Base-by-base conservation (phyloP, 2,113 vertebrate genomes). In the Chloropsis hardwickii region DNA sequence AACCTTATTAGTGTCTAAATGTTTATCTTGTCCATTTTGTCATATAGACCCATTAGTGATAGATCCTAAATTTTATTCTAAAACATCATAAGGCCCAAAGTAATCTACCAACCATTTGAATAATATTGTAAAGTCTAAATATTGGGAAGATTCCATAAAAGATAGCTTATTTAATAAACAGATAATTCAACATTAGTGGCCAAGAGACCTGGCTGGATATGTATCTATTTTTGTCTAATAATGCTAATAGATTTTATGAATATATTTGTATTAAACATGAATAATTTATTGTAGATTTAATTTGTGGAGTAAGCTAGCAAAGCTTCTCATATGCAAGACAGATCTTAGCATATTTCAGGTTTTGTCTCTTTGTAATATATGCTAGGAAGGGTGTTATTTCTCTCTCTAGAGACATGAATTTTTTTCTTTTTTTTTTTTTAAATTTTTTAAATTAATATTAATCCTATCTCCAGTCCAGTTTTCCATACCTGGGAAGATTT, bases 51-150 rank as follows among this genome's bases (percentile, higher is more conserved):
- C 37, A 40, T 77, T 67, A 84, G 20, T 56, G n/a, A 73, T 44
- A 62, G 25, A 56, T 71, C 19, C 19, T 82, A 78, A 87, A 69
- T 80, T 80, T 90, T 82, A 51, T 89, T 79, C 20, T 89, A 60
- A 89, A 91, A 64, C 19, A 94, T 71, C 54, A 93, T 94, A 95
- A 95, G 90, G 86, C 17, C n/a, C 66, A 90, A 93, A 88, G 76
- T 82, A 97, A 89, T 91, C 66, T 85, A 81, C n/a, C 91, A 92
- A 94, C 42, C 51, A 96, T 81, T 93, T 85, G 53, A 94, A 96
- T 95, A 95, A 95, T 70, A 86, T 72, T 96, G 62, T 94, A 69
- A 93, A 88, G 71, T 81, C 39, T 81, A 73, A 86, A 92, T 88
- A 60, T 51, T 83, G 25, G 44, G 44, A 97, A 84, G 42, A 93